Percentiles rank a stretch among this genome's conserved stretches.
Evolutionary conservation across 2,113 vertebrate species (phyloP).

Genomic region (Cairina moschata): DNA sequence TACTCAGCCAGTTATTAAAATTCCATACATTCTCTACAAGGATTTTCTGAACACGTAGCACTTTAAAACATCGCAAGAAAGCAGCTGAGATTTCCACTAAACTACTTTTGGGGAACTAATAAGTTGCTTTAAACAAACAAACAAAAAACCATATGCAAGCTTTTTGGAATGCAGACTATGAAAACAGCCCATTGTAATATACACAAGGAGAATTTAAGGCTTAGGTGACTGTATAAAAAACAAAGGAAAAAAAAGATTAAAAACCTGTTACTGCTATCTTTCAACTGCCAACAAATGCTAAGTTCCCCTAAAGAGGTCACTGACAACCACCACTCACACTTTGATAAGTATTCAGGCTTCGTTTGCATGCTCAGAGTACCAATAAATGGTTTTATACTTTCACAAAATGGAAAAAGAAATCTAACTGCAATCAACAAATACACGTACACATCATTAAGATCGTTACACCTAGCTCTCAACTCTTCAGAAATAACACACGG

Average conservation of each 20-base stretch:
- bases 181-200: background rate
- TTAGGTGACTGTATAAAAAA: background rate
- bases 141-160: background rate
- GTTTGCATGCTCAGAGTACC: background rate
- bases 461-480: accelerated
- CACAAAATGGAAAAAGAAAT: background rate
- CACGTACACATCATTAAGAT: background rate
- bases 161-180: background rate
- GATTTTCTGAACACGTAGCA: background rate
- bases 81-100: background rate
- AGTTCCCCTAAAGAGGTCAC: background rate
- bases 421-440: background rate
- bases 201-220: background rate
- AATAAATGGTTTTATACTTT: background rate
- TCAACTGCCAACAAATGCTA: background rate
- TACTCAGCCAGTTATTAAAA: background rate
- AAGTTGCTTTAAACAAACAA: background rate
- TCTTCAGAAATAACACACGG: background rate
- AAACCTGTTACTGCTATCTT: background rate
- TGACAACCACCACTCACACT: background rate
- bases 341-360: background rate
- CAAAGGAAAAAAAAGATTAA: background rate
- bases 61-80: background rate
- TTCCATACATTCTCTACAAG: background rate
- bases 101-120: background rate